These are phyloP conservation scores for Aurelia coerulea DNA, from an alignment of 30 jellyfish, hydroid and myxozoan genomes.

Conservation along the genomic window DNA sequence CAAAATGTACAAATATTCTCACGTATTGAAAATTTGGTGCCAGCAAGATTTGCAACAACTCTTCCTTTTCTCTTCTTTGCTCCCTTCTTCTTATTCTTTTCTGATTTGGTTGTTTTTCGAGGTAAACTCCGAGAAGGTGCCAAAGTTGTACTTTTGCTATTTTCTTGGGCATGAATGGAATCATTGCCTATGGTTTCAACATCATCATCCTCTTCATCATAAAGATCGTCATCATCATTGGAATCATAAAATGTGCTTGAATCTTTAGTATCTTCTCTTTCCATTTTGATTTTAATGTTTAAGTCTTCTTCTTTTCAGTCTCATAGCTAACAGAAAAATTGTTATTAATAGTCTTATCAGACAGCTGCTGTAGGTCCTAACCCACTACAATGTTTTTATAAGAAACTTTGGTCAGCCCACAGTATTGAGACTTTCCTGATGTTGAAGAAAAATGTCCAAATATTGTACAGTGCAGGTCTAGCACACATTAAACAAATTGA, in stretches of 20 bases:
- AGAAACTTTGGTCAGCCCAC: too few species aligned
- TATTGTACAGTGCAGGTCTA: too few species aligned
- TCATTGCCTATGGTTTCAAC: constrained; percentile 5
- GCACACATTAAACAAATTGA: too few species aligned
- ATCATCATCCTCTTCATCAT: constrained; percentile 25
- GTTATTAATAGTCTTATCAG: too few species aligned
- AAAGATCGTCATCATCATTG: constrained; percentile 11
- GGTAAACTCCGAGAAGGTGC: background rate
- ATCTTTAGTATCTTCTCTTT: constrained; percentile 21
- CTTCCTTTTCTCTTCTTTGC: constrained; percentile 51
- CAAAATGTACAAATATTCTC: background rate
- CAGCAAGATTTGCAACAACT: constrained; percentile 75
- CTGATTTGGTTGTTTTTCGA: background rate
- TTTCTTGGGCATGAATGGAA: background rate
- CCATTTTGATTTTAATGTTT: constrained; percentile 8
- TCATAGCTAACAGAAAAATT: too few species aligned
- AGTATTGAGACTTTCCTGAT: too few species aligned
- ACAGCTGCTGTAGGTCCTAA: too few species aligned
- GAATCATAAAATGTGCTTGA: constrained; percentile 35
- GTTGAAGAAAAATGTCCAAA: too few species aligned
- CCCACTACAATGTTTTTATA: too few species aligned
- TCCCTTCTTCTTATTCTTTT: constrained; percentile 16
- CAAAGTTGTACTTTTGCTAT: background rate
- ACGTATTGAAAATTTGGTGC: constrained; percentile 76
- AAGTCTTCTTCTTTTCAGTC: too few species aligned